Percentiles rank a stretch among this genome's conserved stretches.
Evolutionary conservation across 2,113 vertebrate genomes (phyloP).

Genomic region (Helogale parvula): DNA sequence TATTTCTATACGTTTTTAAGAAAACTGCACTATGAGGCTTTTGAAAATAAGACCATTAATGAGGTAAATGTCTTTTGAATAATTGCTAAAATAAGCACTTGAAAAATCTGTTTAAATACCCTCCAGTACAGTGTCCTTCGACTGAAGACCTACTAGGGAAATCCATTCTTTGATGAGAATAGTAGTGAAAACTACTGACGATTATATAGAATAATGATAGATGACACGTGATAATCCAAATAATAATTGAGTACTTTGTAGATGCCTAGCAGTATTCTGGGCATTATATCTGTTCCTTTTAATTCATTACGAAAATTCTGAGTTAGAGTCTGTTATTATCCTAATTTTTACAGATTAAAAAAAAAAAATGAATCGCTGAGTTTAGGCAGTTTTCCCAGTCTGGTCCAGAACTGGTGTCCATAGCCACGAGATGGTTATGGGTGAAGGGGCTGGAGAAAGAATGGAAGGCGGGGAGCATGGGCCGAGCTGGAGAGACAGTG

Average conservation of each 20-base stretch:
- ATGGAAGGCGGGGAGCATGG: not conserved
- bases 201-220: not conserved
- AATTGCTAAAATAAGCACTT: conserved; percentile 7
- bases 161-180: not conserved
- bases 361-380: not conserved
- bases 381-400: not conserved
- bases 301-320: not conserved
- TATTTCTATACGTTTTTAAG: conserved; percentile 12
- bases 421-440: not conserved
- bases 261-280: not conserved
- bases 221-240: not conserved
- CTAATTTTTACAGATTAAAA: not conserved
- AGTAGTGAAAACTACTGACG: not conserved
- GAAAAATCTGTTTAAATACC: conserved; percentile 23
- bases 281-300: not conserved
- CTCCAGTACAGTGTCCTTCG: not conserved
- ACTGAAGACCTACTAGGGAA: not conserved
- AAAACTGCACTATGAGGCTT: not conserved
- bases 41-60: conserved; percentile 20
- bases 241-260: not conserved
- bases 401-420: not conserved
- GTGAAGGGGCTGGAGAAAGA: not conserved
- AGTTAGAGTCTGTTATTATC: not conserved
- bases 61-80: not conserved
- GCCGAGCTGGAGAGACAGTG: not conserved